A percentile compares a stretch with the other conserved stretches of the same genome.
Conservation (phyloP, 2,797 vertebrate species). For the Artibeus lituratus region DNA sequence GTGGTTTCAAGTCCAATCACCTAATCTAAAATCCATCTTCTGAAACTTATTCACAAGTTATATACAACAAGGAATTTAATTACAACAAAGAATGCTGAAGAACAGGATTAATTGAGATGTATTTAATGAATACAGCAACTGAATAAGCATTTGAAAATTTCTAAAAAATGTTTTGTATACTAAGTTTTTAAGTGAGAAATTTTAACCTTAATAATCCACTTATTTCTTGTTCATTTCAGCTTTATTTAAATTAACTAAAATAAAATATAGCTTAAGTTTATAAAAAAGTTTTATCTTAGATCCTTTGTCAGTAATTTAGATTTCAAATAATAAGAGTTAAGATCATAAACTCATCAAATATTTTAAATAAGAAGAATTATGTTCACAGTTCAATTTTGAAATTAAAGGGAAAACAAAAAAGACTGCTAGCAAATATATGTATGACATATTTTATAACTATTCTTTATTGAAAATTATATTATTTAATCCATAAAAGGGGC, state of each 20-base stretch:
- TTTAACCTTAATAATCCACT: not conserved
- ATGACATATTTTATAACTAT: conserved; percentile 66
- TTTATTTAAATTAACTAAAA: conserved; percentile 36
- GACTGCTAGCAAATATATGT: conserved; percentile 62
- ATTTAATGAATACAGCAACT: not conserved
- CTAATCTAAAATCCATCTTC: not conserved
- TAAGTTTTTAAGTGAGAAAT: not conserved
- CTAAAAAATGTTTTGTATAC: not conserved
- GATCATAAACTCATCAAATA: conserved; percentile 46
- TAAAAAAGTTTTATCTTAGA: not conserved
- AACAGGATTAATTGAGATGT: not conserved
- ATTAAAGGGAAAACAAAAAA: conserved; percentile 60
- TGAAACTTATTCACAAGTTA: not conserved
- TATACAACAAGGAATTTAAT: not conserved
- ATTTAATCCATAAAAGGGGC: conserved; percentile 48
- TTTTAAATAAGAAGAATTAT: conserved; percentile 61
- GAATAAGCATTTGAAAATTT: not conserved
- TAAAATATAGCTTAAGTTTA: not conserved
- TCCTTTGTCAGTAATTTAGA: not conserved
- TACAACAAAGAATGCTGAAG: not conserved
- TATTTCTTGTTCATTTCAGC: not conserved
- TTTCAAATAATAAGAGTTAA: conserved; percentile 50
- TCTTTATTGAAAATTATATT: conserved; percentile 70
- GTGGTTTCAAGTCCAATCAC: not conserved
- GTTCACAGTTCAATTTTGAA: conserved; percentile 60